phyloP scores from a whole-genome alignment of 2,797 vertebrate genomes.

The Enteromius thamalakanensis region DNA sequence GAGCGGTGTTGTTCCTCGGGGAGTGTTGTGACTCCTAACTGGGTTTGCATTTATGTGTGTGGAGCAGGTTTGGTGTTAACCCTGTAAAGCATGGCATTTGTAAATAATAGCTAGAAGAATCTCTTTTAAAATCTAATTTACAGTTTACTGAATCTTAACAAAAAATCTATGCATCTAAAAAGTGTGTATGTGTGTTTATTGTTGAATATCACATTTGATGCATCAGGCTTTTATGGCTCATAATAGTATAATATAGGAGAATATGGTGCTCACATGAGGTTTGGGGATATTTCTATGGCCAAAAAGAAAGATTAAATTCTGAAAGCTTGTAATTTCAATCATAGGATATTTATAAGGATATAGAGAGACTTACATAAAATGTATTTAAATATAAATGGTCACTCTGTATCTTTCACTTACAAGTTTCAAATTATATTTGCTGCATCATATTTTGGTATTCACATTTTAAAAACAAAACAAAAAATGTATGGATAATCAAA shows the following conservation, averaged over 20 bases:
- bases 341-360: too few species aligned
- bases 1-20: slow-evolving; percentile 46
- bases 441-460: too few species aligned
- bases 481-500: too few species aligned
- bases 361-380: neutral
- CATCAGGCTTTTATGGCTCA: neutral
- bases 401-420: neutral
- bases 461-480: too few species aligned
- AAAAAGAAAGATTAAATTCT: neutral
- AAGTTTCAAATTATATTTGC: neutral
- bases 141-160: neutral
- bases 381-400: neutral
- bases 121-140: neutral
- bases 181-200: neutral
- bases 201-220: neutral
- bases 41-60: slow-evolving; percentile 39
- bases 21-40: slow-evolving; percentile 38
- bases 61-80: neutral
- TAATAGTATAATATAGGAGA: neutral
- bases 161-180: neutral
- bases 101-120: neutral
- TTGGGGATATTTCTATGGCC: neutral
- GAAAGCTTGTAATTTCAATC: neutral
- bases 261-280: neutral
- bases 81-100: neutral